Percentiles rank a stretch among this genome's conserved stretches.
These are phyloP conservation scores for Apogon hyalosoma DNA, from an alignment of 2,797 vertebrate genomes.

Conservation along the genomic window DNA sequence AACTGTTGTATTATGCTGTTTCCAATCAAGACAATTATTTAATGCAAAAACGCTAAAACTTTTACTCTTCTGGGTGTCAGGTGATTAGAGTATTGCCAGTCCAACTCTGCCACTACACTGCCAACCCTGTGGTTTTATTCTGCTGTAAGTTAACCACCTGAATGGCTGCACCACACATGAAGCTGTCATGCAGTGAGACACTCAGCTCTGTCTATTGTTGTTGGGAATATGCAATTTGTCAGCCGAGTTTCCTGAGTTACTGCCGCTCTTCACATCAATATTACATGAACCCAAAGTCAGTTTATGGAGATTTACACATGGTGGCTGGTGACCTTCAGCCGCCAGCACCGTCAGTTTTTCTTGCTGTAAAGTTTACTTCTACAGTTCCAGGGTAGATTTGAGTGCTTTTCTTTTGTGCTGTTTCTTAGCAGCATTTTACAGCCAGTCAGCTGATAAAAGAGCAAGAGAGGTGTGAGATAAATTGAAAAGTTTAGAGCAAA, in stretches of 20 bases:
- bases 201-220: background rate
- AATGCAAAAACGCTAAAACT: no score
- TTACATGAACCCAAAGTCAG: conserved; percentile 45
- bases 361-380: background rate
- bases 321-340: conserved; percentile 9
- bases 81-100: no score
- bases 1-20: no score
- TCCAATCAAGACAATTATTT: no score
- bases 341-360: conserved; percentile 17
- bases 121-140: background rate
- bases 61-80: no score
- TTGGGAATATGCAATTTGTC: background rate
- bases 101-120: background rate
- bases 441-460: conserved; percentile 1
- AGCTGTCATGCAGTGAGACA: background rate
- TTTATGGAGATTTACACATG: conserved; percentile 35
- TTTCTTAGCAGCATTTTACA: background rate
- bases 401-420: background rate
- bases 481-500: conserved; percentile 32
- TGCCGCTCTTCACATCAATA: conserved; percentile 38
- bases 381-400: background rate
- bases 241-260: conserved; percentile 3
- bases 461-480: background rate
- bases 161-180: background rate
- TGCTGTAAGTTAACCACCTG: background rate